These are phyloP conservation scores for Cydia strobilella DNA, from an alignment of 1,140 invertebrate species.

Conservation along the genomic window DNA sequence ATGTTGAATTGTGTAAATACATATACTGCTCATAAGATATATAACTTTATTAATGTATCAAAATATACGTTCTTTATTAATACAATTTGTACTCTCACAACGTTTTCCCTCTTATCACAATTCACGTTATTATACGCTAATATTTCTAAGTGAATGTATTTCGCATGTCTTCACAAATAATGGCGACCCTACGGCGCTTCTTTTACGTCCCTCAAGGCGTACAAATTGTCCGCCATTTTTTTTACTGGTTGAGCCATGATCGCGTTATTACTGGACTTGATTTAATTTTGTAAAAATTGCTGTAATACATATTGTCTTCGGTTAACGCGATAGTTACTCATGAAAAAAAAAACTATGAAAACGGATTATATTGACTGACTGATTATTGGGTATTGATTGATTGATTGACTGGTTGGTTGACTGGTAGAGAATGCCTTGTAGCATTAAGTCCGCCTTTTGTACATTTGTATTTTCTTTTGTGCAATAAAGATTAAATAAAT, in stretches of 20 bases:
- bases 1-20: too few relatives aligned
- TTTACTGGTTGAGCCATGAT: not conserved
- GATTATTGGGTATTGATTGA: too few relatives aligned
- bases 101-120: constrained; percentile 6
- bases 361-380: too few relatives aligned
- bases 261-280: not conserved
- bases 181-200: constrained; percentile 8
- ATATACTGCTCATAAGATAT: too few relatives aligned
- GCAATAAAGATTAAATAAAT: too few relatives aligned
- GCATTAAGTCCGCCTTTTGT: too few relatives aligned
- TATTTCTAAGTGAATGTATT: constrained; percentile 11
- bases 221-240: constrained; percentile 9
- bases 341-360: too few relatives aligned
- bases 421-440: too few relatives aligned
- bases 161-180: constrained; percentile 20
- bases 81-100: not conserved
- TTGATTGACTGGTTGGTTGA: too few relatives aligned
- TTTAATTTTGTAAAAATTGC: constrained; percentile 7
- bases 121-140: constrained; percentile 23
- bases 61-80: not conserved
- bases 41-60: not conserved
- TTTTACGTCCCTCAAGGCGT: constrained; percentile 14
- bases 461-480: too few relatives aligned
- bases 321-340: too few relatives aligned
- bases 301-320: too few relatives aligned